Base-by-base conservation (phyloP, 2,888 invertebrate genomes). In the Zele albiditarsus region DNA sequence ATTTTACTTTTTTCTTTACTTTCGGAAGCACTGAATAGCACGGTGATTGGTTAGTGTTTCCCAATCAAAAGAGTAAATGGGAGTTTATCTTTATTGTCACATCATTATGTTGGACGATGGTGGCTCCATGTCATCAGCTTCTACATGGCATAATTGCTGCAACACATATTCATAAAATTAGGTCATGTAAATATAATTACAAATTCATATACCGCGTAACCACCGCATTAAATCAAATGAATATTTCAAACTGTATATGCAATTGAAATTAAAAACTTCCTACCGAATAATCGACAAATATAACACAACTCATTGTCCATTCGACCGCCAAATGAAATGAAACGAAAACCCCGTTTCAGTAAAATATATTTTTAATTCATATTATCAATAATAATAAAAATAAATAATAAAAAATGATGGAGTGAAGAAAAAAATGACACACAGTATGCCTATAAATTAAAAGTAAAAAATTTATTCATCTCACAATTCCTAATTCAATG, bases 11-110 rank as follows among this genome's bases (percentile, higher is more conserved):
- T 78, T 75, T 70, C 65, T 79, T 79, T 73, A 77, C n/a, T 75
- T 60, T 77, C 57, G 86, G 88, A 89, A 89, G 89, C 88, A 88
- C 89, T 86, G 84, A 84, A 80, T 84, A 82, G 79, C 76, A 80
- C 82, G 82, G 82, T 83, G 82, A 81, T 77, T 82, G 82, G 80
- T 80, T 80, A 83, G 82, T 82, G 79, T 83, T 84, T 82, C 80
- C 85, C 83, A 81, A 86, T 84, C 82, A 80, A 80, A 84, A 82
- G 83, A 81, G 82, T 81, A 82, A 84, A 83, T 82, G 80, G 84
- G 81, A 84, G 83, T 66, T 74, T 38, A 66, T 83, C 84, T 85
- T 89, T 89, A 88, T 89, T 89, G 88, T 89, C 89, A 89, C 88
- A 88, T 89, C 88, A 85, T 88, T 84, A 53, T 53, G 83, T 82